Conservation (phyloP, 53 echinoderm and acorn worm genomes). For the Crossaster papposus region DNA sequence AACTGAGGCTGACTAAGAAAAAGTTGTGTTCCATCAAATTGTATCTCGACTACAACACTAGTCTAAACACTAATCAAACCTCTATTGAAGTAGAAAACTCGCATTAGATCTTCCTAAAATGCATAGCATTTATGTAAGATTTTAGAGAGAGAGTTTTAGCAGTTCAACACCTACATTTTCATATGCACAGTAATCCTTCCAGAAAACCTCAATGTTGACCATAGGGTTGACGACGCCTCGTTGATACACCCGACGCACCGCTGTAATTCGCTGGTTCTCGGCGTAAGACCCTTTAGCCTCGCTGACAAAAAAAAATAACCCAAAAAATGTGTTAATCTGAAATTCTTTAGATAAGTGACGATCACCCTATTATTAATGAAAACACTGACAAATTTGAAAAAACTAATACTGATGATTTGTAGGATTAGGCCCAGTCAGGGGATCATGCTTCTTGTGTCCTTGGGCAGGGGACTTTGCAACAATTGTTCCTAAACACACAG, state of each 20-base stretch:
- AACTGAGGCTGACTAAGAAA: too few relatives aligned
- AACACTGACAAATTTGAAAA: not conserved
- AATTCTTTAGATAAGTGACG: not conserved
- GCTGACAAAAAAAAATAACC: constrained; percentile 32
- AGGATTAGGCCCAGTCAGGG: too few relatives aligned
- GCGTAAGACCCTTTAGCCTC: constrained; percentile 98
- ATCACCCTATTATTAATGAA: not conserved
- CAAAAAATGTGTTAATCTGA: not conserved
- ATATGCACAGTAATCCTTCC: constrained; percentile 92
- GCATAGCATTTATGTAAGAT: too few relatives aligned
- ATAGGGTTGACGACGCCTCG: constrained; percentile 93
- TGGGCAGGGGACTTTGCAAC: too few relatives aligned
- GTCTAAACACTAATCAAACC: too few relatives aligned
- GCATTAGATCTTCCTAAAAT: too few relatives aligned
- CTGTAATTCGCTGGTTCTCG: constrained; percentile 98
- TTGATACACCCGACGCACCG: constrained; percentile 87
- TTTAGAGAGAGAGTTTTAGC: too few relatives aligned
- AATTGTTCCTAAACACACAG: too few relatives aligned
- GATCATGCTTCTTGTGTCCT: too few relatives aligned
- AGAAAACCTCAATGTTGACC: constrained; percentile 91
- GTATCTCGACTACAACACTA: too few relatives aligned
- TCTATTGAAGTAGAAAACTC: too few relatives aligned
- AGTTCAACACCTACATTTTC: constrained; percentile 83
- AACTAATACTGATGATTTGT: not conserved
- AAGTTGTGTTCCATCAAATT: too few relatives aligned